Base-by-base conservation (phyloP, 2,888 invertebrate species). In the Philereme vetulata region DNA sequence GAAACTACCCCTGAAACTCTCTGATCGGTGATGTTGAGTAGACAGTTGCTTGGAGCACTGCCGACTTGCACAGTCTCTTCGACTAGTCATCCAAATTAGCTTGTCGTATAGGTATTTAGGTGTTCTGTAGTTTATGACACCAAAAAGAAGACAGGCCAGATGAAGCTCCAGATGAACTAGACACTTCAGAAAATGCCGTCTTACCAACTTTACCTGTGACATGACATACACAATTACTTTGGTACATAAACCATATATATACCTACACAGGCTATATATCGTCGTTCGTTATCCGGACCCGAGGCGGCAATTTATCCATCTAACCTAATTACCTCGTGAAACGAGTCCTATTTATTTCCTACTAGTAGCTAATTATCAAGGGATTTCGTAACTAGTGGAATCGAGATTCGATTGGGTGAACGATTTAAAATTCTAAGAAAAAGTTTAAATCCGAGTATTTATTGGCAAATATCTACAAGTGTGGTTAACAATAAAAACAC, bases 311-410 rank as follows among this genome's bases (percentile, higher is more conserved):
- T 85, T 84, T 77, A 78, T 84, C 80, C 75, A 72, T 74, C 79
- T 78, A 82, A 80, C 79, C 77, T 82, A 85, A 84, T 85, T 85
- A 84, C 79, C 68, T 68, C 67, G 70, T 66, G 79, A 75, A 78
- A 80, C 78, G 75, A 80, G 74, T 71, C 74, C 75, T 82, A 84
- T 85, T 82, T 85, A 84, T 84, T 78, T 79, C 74, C 70, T 62
- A 72, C 71, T 73, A 46, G 55, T 51, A 50, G 62, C 21, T 62
- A 62, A 62, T 59, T 62, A 56, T 7, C 55, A 52, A 38, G 55
- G 40, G 51, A 60, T 42, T 49, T 51, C n/a, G 33, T 47, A 43
- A 42, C 51, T 57, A 47, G 34, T 33, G 21, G 6, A 42, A 48
- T 50, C 45, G 40, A 50, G 35, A 49, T 56, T 50, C 8, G 38